Base-by-base conservation (phyloP, 2,888 invertebrate genomes). In the Catocala nupta region DNA sequence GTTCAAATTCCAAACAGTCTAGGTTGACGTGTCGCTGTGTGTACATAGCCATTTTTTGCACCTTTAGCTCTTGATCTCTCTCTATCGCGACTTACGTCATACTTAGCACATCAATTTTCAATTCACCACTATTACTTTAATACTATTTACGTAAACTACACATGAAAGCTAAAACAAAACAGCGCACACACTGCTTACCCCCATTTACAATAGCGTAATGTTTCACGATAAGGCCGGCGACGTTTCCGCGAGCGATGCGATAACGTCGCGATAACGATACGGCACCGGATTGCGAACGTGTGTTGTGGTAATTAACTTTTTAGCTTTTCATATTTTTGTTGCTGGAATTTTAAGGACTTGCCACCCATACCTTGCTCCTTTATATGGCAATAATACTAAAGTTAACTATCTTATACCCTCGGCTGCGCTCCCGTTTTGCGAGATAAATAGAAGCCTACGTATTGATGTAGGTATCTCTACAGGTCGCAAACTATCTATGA, bases 201-300 rank as follows among this genome's bases (percentile, higher is more conserved):
- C 67, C 65, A 64, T 65, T 59, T 63, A 63, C 63, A 63, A 70
- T 56, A 76, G 60, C 67, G 65, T 60, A 71, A 73, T 73, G 66
- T 63, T 68, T 49, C 53, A 67, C 71, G 84, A 84, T 84, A 83
- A 81, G 71, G 71, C 68, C 56, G 62, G 73, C 77, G 78, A 74
- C 77, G 80, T 80, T 85, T 85, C 85, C 85, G 82, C 77, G 73
- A 59, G 69, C 80, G 84, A 82, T 81, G 71, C 80, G 82, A 84
- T 82, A 81, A 66, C 77, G 70, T 55, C 48, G 63, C 75, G 71
- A 75, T 77, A 71, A 56, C 77, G 77, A 71, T 69, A 74, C 71
- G 69, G 53, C 62, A 55, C 55, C 58, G 63, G 67, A 77, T 74
- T 68, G 74, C 56, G 64, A 66, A 71, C 54, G 70, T 71, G 71